A percentile compares a stretch with the other conserved stretches of the same genome.
phyloP scores from a whole-genome alignment of 2,888 invertebrate genomes.

The Conomelus anceps region DNA sequence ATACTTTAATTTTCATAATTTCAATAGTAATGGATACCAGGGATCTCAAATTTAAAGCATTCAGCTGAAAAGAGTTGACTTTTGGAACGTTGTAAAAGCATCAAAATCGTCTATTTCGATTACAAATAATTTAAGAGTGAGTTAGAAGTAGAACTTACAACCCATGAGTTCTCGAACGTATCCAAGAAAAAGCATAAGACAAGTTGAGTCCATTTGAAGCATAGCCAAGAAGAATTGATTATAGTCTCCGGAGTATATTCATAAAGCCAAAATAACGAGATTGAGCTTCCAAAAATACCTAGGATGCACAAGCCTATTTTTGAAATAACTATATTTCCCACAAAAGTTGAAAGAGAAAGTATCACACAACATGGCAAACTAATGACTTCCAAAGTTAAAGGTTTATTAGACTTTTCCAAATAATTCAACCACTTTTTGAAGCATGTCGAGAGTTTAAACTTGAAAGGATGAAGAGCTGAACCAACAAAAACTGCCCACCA shows the following conservation, averaged over 20 bases:
- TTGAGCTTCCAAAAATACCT: background rate
- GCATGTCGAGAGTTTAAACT: constrained; percentile 67
- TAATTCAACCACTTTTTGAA: constrained; percentile 73
- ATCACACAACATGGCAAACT: background rate
- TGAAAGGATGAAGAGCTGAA: constrained; percentile 94
- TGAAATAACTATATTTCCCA: background rate
- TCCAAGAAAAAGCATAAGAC: background rate
- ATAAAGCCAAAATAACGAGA: background rate
- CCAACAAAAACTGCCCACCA: constrained; percentile 95
- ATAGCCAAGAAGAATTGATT: background rate
- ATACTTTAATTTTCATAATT: no score
- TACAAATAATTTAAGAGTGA: no score
- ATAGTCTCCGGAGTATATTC: background rate
- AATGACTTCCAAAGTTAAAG: background rate
- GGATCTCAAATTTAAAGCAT: no score
- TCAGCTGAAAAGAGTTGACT: no score
- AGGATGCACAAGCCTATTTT: background rate
- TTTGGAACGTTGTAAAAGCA: no score
- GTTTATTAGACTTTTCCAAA: constrained; percentile 45
- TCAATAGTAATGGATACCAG: no score
- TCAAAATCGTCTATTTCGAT: no score
- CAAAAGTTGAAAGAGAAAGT: background rate
- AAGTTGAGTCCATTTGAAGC: background rate
- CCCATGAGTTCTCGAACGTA: background rate
- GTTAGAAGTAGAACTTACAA: background rate